Evolutionary conservation across 1,140 invertebrate species (phyloP).

Genomic region (Penaeus japonicus): DNA sequence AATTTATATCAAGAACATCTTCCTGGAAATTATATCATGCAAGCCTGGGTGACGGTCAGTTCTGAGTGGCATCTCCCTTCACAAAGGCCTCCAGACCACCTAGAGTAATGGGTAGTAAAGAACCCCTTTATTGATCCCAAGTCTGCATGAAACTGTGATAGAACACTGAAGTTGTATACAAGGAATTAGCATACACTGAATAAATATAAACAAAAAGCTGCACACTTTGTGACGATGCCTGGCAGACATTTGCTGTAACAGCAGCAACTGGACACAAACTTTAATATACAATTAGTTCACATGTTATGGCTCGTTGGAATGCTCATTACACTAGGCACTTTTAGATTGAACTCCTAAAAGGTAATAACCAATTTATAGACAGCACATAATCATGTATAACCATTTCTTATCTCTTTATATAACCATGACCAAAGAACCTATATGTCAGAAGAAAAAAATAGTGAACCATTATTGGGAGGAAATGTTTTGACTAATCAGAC

Average conservation of each 20-base stretch:
- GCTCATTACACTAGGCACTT: slow-evolving; percentile 53
- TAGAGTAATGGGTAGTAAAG: slow-evolving; percentile 27
- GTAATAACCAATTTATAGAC: neutral
- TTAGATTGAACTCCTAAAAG: slow-evolving; percentile 40
- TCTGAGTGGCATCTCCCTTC: slow-evolving; percentile 10
- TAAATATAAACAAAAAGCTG: slow-evolving; percentile 53
- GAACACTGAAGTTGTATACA: slow-evolving; percentile 46
- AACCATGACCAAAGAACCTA: too few relatives aligned
- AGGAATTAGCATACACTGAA: slow-evolving; percentile 38
- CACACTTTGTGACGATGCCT: slow-evolving; percentile 42
- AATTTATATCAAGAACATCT: slow-evolving; percentile 25
- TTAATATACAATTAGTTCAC: slow-evolving; percentile 39
- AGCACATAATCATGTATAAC: neutral
- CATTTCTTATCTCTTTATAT: too few relatives aligned
- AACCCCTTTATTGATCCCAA: slow-evolving; percentile 40
- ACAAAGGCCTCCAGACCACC: slow-evolving; percentile 1
- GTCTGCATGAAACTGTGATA: slow-evolving; percentile 39
- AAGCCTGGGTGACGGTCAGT: neutral
- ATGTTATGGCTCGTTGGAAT: slow-evolving; percentile 50
- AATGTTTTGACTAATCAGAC: slow-evolving; percentile 6
- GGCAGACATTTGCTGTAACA: slow-evolving; percentile 23
- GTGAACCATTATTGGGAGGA: neutral
- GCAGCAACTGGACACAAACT: slow-evolving; percentile 45
- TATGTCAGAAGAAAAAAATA: neutral
- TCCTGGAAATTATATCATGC: slow-evolving; percentile 26